Percentiles rank a stretch among this genome's conserved stretches.
These are phyloP conservation scores for Anorthoa munda DNA, from an alignment of 2,888 invertebrate species.

Conservation along the genomic window DNA sequence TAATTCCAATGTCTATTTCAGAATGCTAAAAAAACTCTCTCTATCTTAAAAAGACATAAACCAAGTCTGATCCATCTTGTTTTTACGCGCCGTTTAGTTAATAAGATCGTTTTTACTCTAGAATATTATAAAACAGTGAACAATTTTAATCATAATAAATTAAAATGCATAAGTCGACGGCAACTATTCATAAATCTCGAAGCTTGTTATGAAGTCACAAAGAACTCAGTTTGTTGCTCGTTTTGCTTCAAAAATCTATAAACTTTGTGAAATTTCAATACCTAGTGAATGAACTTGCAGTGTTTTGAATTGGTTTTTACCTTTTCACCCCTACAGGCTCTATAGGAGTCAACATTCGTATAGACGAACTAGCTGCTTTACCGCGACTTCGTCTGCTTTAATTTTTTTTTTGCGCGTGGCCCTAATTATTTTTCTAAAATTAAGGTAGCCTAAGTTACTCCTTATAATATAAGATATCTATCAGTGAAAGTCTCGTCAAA, in stretches of 20 bases:
- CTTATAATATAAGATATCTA: no score
- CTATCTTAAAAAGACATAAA: conserved; percentile 9
- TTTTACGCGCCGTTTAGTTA: conserved; percentile 10
- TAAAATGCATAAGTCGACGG: conserved; percentile 45
- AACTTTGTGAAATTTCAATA: conserved; percentile 49
- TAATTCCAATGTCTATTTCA: not conserved
- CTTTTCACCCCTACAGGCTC: conserved; percentile 22
- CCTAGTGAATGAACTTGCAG: conserved; percentile 26
- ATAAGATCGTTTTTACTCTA: conserved; percentile 26
- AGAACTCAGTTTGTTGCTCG: conserved; percentile 46
- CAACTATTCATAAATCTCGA: conserved; percentile 53
- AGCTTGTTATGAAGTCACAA: conserved; percentile 48
- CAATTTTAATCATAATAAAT: conserved; percentile 52
- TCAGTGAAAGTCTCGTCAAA: no score
- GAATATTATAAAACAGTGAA: conserved; percentile 36
- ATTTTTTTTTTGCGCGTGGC: no score
- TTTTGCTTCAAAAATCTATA: conserved; percentile 37
- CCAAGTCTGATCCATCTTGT: conserved; percentile 15
- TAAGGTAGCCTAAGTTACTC: no score
- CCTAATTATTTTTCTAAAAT: no score
- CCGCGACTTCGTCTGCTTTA: no score
- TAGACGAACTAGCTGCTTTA: no score
- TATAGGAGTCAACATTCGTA: conserved; percentile 2
- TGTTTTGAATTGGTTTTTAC: conserved; percentile 34
- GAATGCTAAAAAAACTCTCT: not conserved